Base-by-base conservation (phyloP, 92 coral and sea anemone species). In the Palythoa grandis region DNA sequence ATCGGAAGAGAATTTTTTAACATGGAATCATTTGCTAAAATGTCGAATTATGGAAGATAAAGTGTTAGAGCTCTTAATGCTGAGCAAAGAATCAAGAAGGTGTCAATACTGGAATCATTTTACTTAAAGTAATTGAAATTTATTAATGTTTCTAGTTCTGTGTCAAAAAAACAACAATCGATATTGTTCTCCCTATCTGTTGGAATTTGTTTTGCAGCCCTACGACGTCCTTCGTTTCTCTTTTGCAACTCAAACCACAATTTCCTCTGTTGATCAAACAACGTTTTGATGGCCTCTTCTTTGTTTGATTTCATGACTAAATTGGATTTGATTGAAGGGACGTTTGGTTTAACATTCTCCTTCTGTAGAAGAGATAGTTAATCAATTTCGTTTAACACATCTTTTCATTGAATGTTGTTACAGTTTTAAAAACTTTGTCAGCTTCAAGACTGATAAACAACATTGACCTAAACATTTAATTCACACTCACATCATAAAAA, bases 71-170 rank as follows among this genome's bases (percentile, higher is more conserved):
- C 37, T 25, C 72, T 57, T 24, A 20, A 43, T n/a, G 23, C 35
- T 65, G 22, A n/a, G 15, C 70, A 58, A 39, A 61, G 29, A 37
- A 29, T 60, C 66, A 70, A 65, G 24, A 65, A 65, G 85, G 60
- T 76, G 82, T 76, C 13, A 76, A 52, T 76, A 29, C 5, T 80
- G 74, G 65, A 80, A 70, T 80, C 75, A 80, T 66, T 63, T 65
- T 80, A 52, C 73, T 80, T 66, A 2, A 17, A 23, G 61, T 47
- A 80, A 79, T 65, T 79, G 74, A 40, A 65, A 63, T 79, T 79
- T 79, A 58, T 17, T 67, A 65, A 79, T 37, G 74, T 67, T 63
- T 48, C 35, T 29, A 29, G 35, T 29, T 29, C 60, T 50, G 15
- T 10, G 52, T 80, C 43, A 38, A 20, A 23, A 15, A 80, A 40